phyloP scores from a whole-genome alignment of 2,888 invertebrate genomes.

The Ochropacha duplaris region DNA sequence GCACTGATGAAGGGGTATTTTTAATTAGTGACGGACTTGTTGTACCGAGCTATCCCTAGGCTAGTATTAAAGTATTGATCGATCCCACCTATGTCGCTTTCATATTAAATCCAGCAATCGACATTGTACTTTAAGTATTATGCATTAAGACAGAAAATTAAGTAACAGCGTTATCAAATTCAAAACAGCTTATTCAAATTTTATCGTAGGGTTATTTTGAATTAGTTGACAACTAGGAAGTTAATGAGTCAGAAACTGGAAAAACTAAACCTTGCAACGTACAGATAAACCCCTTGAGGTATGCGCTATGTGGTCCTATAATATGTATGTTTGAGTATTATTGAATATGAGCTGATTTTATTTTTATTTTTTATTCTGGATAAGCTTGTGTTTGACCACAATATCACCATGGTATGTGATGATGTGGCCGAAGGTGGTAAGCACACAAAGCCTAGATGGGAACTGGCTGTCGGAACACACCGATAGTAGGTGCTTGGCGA shows the following conservation, averaged over 20 bases:
- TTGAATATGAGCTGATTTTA: no score
- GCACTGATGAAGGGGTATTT: background rate
- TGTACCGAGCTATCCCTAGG: background rate
- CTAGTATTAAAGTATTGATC: slow-evolving; percentile 1
- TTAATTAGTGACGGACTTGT: background rate
- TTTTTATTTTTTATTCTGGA: no score
- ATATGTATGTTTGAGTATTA: no score
- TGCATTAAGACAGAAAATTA: background rate
- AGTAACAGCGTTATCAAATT: no score
- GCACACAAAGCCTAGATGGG: no score
- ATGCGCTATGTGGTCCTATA: no score
- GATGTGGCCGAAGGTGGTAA: no score
- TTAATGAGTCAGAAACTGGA: background rate
- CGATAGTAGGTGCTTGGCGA: no score
- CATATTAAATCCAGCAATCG: background rate
- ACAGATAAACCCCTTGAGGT: no score
- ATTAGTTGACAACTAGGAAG: background rate
- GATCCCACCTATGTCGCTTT: background rate
- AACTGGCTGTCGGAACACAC: no score
- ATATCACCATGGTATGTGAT: no score
- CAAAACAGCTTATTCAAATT: background rate
- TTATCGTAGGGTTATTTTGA: background rate
- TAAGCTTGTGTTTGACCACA: no score
- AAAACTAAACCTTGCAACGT: background rate
- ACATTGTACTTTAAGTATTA: background rate